These are phyloP conservation scores for Ascaphus truei DNA, from an alignment of 2,113 vertebrate genomes.

Conservation along the genomic window DNA sequence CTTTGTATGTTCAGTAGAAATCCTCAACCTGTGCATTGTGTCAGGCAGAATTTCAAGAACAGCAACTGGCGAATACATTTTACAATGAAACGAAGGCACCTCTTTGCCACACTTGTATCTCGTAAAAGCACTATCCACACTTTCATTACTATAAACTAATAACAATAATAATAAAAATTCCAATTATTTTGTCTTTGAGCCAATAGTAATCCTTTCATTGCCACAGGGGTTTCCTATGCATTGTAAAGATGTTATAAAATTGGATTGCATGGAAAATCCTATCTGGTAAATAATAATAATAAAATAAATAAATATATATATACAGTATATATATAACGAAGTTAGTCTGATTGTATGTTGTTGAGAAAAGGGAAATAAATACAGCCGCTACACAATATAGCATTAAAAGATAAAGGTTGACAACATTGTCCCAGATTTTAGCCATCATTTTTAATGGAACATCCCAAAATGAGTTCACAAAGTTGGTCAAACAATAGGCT, in stretches of 20 bases:
- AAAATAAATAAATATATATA: no score
- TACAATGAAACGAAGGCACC: background rate
- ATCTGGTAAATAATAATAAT: background rate
- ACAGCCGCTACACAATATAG: background rate
- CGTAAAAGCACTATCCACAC: background rate
- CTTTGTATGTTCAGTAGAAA: background rate
- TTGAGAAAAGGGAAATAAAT: background rate
- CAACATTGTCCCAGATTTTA: background rate
- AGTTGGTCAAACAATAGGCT: no score
- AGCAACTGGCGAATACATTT: background rate
- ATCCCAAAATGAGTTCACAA: no score
- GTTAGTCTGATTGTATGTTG: no score
- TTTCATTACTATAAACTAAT: background rate
- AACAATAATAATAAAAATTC: background rate
- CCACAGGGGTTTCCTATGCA: background rate
- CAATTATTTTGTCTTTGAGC: background rate
- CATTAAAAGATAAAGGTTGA: background rate
- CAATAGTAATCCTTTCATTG: background rate
- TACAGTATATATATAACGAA: background rate
- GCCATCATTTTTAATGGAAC: no score
- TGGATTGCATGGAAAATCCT: background rate
- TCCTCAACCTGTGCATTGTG: no score
- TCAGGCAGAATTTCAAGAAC: background rate
- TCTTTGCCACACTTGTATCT: background rate
- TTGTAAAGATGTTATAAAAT: background rate